phyloP scores from a whole-genome alignment of 1,140 invertebrate genomes.

The Nylanderia fulva region DNA sequence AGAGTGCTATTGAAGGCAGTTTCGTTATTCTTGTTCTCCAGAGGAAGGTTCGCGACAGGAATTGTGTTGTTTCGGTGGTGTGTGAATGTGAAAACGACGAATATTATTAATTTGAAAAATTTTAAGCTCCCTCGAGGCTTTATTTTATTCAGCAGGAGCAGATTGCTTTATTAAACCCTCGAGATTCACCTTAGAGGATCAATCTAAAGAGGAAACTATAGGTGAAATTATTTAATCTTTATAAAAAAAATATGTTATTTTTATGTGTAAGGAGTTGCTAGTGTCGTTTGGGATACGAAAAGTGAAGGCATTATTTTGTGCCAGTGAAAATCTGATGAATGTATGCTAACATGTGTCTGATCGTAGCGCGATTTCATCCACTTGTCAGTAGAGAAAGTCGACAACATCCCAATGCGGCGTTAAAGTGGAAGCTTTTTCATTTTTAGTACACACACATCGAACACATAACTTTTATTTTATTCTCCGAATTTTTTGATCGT shows the following conservation, averaged over 20 bases:
- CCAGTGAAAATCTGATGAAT: not conserved
- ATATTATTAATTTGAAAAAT: not conserved
- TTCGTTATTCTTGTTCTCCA: not conserved
- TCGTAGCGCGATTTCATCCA: conserved; percentile 26
- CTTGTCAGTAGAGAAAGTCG: not conserved
- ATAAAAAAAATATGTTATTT: not conserved
- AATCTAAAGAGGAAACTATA: not conserved
- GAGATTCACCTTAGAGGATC: not conserved
- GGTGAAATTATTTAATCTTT: not conserved
- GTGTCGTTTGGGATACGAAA: no score
- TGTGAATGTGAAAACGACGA: conserved; percentile 17
- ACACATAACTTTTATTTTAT: no score
- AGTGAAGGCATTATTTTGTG: not conserved
- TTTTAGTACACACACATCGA: not conserved
- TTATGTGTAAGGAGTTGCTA: not conserved
- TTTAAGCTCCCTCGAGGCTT: no score
- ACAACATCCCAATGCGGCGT: no score
- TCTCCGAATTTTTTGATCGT: no score
- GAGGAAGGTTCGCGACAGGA: not conserved
- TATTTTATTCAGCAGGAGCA: not conserved
- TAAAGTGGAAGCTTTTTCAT: not conserved
- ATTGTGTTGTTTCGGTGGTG: not conserved
- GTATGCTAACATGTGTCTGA: conserved; percentile 16
- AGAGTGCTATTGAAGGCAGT: not conserved
- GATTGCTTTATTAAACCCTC: not conserved